A percentile compares a stretch with the other conserved stretches of the same genome.
These are phyloP conservation scores for Xenotilapia caudafasciata DNA, from an alignment of 2,113 vertebrate species.

Conservation along the genomic window DNA sequence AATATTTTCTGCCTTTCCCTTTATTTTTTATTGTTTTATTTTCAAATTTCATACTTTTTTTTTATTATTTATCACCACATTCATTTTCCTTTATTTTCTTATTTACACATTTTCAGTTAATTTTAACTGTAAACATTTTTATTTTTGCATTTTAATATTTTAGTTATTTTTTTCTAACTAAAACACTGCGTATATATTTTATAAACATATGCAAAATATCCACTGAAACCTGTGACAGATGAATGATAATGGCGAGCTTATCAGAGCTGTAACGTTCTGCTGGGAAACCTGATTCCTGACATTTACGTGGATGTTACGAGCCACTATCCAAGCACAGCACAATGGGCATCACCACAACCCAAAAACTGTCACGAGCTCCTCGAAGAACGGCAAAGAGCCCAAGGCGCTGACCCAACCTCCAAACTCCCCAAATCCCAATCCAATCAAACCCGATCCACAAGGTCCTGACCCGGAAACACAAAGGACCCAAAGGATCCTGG, in stretches of 20 bases:
- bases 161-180: neutral
- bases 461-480: neutral
- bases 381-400: neutral
- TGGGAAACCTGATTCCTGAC: neutral
- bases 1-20: neutral
- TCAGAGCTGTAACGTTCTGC: accelerated
- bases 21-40: neutral
- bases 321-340: neutral
- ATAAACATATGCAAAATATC: neutral
- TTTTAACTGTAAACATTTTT: neutral
- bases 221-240: neutral
- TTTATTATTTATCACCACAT: neutral
- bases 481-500: neutral
- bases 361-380: neutral
- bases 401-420: neutral
- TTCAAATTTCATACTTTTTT: neutral
- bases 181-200: neutral
- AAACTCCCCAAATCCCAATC: neutral
- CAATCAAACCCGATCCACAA: neutral
- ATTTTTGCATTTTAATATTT: neutral
- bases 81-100: neutral
- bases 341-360: neutral
- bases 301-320: accelerated
- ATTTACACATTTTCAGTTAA: neutral
- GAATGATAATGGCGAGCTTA: neutral